A percentile compares a stretch with the other conserved stretches of the same genome.
These are phyloP conservation scores for Nothobranchius furzeri DNA, from an alignment of 2,113 vertebrate genomes.

Conservation along the genomic window DNA sequence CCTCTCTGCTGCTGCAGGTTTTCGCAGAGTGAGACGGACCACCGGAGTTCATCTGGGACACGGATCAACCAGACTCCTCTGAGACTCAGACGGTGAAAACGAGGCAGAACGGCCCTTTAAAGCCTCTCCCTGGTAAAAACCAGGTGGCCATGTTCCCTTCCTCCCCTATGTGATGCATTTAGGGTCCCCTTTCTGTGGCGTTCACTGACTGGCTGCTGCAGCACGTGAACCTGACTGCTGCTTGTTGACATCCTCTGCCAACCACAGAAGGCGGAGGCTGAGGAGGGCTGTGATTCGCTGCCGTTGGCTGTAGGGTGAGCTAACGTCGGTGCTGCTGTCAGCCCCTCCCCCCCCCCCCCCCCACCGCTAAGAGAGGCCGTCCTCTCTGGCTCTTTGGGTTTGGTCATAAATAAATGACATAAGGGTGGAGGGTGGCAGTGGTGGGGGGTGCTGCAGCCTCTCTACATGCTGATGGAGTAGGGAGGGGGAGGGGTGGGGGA, in stretches of 20 bases:
- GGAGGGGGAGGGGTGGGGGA: slow-evolving; percentile 30
- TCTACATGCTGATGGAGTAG: slow-evolving; percentile 28
- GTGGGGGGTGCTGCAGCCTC: slow-evolving; percentile 18
- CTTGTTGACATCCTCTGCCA: slow-evolving; percentile 24
- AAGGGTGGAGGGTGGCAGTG: background rate
- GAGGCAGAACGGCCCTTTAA: slow-evolving; percentile 4
- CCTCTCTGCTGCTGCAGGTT: background rate
- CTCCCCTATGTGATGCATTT: background rate
- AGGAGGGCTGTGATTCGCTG: slow-evolving; percentile 42
- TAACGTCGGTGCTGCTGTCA: slow-evolving; percentile 18
- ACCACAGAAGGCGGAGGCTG: slow-evolving; percentile 21
- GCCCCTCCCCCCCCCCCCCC: background rate
- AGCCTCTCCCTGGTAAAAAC: background rate
- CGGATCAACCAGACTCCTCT: background rate
- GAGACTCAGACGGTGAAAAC: too few species aligned
- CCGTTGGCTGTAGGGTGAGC: slow-evolving; percentile 36
- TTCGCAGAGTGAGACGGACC: too few species aligned
- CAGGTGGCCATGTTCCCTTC: background rate
- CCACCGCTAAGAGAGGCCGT: background rate
- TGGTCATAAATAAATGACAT: slow-evolving; percentile 36
- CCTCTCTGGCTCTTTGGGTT: slow-evolving; percentile 9
- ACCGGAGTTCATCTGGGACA: too few species aligned
- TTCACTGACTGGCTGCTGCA: slow-evolving; percentile 24
- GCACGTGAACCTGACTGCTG: background rate
- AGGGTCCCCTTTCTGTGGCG: slow-evolving; percentile 1